Evolutionary conservation across 2,113 vertebrate genomes (phyloP), one percentile per base, ranked within the genome.

Genomic region (Aphyosemion australe): DNA sequence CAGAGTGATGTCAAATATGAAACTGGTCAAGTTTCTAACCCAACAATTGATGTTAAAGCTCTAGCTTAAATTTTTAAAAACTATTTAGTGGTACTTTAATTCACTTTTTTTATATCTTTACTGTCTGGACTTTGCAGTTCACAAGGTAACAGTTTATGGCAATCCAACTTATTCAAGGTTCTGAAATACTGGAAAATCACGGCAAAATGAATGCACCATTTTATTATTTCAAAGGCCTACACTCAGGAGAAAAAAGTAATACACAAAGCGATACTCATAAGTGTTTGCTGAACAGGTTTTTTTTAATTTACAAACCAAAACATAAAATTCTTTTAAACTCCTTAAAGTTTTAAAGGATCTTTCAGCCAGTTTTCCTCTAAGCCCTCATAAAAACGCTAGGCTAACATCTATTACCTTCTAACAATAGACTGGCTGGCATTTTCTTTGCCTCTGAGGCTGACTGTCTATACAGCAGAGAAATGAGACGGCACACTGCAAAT

Each of bases 311-410:
- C 18, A 26, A 53, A 61, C 26, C 48, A 65, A 32, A 67, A 61
- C 48, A 72, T 61, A 31, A 60, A 66, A 70, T 19, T 14, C 57
- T 39, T 47, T 41, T 69, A 49, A 73, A 53, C 43, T 39, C 60
- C 39, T 46, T 31, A 55, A 70, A 61, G 63, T 52, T 76, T 76
- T 68, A 20, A 53, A 69, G 56, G 55, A 31, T 48, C 58, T 73
- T 50, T 70, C 50, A 50, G 34, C 26, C 18, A 61, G 52, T 14
- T 11, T 49, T 58, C 52, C 37, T 60, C 54, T n/a, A 3, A 63
- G 39, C 37, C 32, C 59, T 45, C 52, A 69, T 47, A 54, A 18
- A 34, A 16, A n/a, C 16, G 45, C 26, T 26, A 5, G 12, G 46
- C 34, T 47, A 46, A 49, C n/a, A 64, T 76, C 50, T 8, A 70